Conservation (phyloP, 2,113 vertebrate genomes). For the Antechinus flavipes region DNA sequence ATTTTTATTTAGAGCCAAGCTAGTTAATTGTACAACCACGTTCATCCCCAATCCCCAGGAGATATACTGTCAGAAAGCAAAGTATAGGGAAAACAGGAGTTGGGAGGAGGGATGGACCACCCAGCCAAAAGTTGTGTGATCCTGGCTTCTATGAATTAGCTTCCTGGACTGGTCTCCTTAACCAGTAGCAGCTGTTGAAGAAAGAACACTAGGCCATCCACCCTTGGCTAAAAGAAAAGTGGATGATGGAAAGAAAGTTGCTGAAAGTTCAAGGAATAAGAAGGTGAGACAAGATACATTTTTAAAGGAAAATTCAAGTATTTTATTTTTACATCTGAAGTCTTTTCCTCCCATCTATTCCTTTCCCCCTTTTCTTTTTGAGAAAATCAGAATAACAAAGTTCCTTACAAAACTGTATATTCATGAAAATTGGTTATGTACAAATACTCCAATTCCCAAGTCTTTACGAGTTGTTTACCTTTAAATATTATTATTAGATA, state of each 20-base stretch:
- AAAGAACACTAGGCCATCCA: background rate
- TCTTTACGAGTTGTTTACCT: background rate
- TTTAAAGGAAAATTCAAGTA: background rate
- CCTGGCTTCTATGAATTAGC: background rate
- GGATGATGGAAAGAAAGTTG: background rate
- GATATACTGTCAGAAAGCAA: background rate
- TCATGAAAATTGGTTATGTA: background rate
- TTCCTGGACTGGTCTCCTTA: background rate
- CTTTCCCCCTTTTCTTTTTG: background rate
- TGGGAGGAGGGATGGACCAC: background rate
- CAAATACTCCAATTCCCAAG: background rate
- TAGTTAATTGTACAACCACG: background rate
- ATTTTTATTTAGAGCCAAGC: background rate
- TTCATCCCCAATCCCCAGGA: background rate
- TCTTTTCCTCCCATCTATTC: background rate
- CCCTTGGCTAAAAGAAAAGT: background rate
- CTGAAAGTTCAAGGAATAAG: background rate
- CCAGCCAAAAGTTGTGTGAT: background rate
- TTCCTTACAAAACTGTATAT: background rate
- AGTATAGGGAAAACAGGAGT: background rate
- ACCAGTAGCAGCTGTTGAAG: background rate
- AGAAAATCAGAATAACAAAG: background rate
- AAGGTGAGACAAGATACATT: background rate
- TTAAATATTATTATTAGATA: background rate
- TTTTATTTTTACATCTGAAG: background rate